phyloP scores from a whole-genome alignment of 1,140 invertebrate species.

The Drosophila kanapiae region DNA sequence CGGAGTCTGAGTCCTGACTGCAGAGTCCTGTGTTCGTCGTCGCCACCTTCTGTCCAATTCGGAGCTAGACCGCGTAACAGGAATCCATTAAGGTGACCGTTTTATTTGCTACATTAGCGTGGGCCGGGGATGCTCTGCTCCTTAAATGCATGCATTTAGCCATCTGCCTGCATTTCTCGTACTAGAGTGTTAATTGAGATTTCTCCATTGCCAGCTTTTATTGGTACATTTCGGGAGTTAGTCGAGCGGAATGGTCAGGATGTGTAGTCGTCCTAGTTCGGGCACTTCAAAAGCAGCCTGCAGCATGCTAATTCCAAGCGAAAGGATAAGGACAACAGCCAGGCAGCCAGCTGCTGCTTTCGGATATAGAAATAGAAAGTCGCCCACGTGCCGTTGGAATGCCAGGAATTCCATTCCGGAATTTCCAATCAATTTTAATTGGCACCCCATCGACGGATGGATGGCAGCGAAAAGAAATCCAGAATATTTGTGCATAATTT shows the following conservation, averaged over 20 bases:
- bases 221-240: conserved; percentile 37
- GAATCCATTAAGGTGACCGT: conserved; percentile 82
- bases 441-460: conserved; percentile 82
- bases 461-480: conserved; percentile 58
- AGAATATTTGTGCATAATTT: conserved; percentile 84
- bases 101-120: conserved; percentile 78
- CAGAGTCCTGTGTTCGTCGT: conserved; percentile 5
- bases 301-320: conserved; percentile 59
- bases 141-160: conserved; percentile 81
- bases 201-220: conserved; percentile 13
- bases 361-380: conserved; percentile 5
- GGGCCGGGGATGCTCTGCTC: conserved; percentile 47
- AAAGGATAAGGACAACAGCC: conserved; percentile 34
- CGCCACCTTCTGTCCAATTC: conserved; percentile 79
- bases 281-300: conserved; percentile 17
- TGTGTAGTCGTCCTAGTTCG: background rate
- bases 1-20: conserved; percentile 15
- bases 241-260: conserved; percentile 57
- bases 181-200: conserved; percentile 79
- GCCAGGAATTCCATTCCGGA: conserved; percentile 69
- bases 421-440: conserved; percentile 85
- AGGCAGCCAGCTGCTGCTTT: conserved; percentile 25
- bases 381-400: conserved; percentile 75
- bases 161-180: conserved; percentile 70
- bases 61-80: conserved; percentile 79